These are phyloP conservation scores for Seriola quinqueradiata DNA, from an alignment of 2,113 vertebrate species.

Conservation along the genomic window DNA sequence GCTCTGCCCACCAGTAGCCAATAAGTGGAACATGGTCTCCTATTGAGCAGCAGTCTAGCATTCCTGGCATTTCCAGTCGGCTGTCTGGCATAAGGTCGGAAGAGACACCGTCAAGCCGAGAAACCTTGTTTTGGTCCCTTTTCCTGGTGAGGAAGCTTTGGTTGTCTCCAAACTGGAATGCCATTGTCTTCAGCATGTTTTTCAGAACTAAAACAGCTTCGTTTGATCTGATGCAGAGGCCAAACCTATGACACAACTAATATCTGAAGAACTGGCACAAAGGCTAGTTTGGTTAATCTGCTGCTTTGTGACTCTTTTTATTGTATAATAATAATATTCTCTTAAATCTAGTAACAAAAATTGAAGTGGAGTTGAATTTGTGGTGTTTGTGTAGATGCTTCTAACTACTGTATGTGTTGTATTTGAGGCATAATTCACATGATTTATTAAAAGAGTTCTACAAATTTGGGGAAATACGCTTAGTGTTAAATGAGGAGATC, in stretches of 20 bases:
- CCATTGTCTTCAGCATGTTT: slow-evolving; percentile 72
- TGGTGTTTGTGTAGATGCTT: neutral
- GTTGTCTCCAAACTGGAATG: slow-evolving; percentile 81
- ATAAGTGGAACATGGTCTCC: slow-evolving; percentile 88
- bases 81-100: slow-evolving; percentile 76
- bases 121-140: slow-evolving; percentile 72
- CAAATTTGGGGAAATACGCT: no score
- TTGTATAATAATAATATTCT: neutral
- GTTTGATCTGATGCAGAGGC: neutral
- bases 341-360: neutral
- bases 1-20: slow-evolving; percentile 83
- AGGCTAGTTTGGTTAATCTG: neutral
- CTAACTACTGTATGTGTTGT: neutral
- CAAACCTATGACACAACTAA: neutral
- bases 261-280: neutral
- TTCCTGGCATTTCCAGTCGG: slow-evolving; percentile 87
- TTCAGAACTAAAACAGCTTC: slow-evolving; percentile 21
- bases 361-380: neutral
- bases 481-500: neutral
- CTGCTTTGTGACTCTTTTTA: neutral
- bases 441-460: neutral
- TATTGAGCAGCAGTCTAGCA: slow-evolving; percentile 87
- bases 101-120: slow-evolving; percentile 72
- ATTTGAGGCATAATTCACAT: neutral
- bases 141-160: slow-evolving; percentile 68